Conservation (phyloP, 2,113 vertebrate species). For the Climacteris rufus region DNA sequence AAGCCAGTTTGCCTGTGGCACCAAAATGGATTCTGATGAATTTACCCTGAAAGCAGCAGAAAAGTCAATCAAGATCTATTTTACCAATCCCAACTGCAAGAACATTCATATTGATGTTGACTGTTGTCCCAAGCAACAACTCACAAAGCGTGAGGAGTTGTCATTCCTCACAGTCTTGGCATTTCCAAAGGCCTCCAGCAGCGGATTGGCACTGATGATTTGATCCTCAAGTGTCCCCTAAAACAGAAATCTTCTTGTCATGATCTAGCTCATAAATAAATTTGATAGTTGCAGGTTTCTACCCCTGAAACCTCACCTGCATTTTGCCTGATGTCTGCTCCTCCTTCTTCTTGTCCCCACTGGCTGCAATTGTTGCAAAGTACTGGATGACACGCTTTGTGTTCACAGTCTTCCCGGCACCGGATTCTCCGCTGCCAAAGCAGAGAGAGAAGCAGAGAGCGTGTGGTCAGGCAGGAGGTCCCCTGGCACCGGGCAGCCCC, state of each 20-base stretch:
- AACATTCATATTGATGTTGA: not conserved
- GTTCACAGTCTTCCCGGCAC: conserved; percentile 95
- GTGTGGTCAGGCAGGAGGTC: not conserved
- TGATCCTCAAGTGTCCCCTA: too few relatives aligned
- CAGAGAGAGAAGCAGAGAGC: not conserved
- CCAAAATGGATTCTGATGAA: conserved; percentile 95
- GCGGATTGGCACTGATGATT: too few relatives aligned
- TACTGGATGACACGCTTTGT: conserved; percentile 95
- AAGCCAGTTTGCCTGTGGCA: conserved; percentile 86
- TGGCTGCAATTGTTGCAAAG: conserved; percentile 89
- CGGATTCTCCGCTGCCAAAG: conserved; percentile 77
- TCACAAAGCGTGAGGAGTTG: conserved; percentile 39
- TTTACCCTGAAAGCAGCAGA: conserved; percentile 80
- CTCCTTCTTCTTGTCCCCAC: too few relatives aligned
- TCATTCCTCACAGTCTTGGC: too few relatives aligned
- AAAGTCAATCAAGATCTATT: not conserved
- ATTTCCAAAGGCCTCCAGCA: too few relatives aligned
- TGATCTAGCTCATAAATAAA: not conserved
- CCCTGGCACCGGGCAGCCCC: not conserved
- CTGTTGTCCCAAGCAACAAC: not conserved
- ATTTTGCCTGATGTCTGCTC: too few relatives aligned
- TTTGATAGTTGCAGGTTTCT: not conserved
- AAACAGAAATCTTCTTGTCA: not conserved
- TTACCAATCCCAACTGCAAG: not conserved
- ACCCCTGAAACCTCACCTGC: conserved; percentile 53